phyloP scores from a whole-genome alignment of 2,797 vertebrate species.

The Silurus lanzhouensis region DNA sequence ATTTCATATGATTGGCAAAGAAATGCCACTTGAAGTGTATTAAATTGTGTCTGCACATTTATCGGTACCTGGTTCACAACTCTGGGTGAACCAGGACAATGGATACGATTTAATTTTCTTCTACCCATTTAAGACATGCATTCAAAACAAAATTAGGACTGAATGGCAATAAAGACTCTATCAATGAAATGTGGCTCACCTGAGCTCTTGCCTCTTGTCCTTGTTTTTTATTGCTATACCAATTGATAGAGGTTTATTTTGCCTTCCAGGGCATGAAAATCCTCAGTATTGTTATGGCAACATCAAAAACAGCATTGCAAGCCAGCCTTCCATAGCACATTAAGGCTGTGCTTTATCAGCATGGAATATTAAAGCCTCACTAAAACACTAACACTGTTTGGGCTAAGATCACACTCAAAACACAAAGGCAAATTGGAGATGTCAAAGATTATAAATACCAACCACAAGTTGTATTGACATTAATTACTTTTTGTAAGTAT shows the following conservation, averaged over 20 bases:
- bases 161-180: background rate
- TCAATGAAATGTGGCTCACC: background rate
- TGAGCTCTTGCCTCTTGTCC: background rate
- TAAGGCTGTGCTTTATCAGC: constrained; percentile 14
- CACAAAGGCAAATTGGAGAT: background rate
- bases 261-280: constrained; percentile 49
- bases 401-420: background rate
- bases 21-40: no score
- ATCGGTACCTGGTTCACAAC: no score
- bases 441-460: constrained; percentile 5
- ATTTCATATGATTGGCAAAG: no score
- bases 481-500: background rate
- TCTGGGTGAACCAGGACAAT: background rate
- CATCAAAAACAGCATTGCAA: constrained; percentile 49
- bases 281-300: constrained; percentile 61
- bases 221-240: background rate
- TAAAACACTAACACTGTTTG: background rate
- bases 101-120: background rate
- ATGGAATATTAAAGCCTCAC: constrained; percentile 1
- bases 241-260: constrained; percentile 43
- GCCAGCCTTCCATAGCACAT: constrained; percentile 38
- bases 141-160: background rate
- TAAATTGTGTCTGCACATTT: background rate
- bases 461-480: background rate
- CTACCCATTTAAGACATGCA: background rate